Base-by-base conservation (phyloP, 1,140 invertebrate species). In the Cylas formicarius region DNA sequence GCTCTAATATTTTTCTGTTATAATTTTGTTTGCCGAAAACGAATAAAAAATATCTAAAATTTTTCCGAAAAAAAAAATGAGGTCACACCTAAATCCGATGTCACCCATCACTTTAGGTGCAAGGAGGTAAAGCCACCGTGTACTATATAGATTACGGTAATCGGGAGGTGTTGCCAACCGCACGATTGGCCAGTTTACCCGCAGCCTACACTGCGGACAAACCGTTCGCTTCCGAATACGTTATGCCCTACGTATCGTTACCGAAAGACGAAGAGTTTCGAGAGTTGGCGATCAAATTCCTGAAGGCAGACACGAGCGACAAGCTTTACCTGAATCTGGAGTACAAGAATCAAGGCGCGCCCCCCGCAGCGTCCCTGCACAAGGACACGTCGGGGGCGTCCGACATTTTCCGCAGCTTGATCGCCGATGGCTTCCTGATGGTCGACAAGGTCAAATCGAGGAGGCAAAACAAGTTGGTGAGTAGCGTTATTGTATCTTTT, bases 61-160 rank as follows among this genome's bases (percentile, higher is more conserved):
- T n/a, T n/a, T n/a, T n/a, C n/a, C n/a, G n/a, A n/a, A n/a, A n/a
- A n/a, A n/a, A n/a, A n/a, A n/a, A n/a, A n/a, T n/a, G n/a, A n/a
- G n/a, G n/a, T n/a, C n/a, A n/a, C n/a, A n/a, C n/a, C n/a, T n/a
- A n/a, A n/a, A n/a, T n/a, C n/a, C n/a, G n/a, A n/a, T n/a, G n/a
- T n/a, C n/a, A n/a, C n/a, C n/a, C n/a, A n/a, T n/a, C n/a, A 37
- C n/a, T 24, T n/a, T 31, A 48, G 45, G 38, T 48, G 26, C 26
- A 23, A 41, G 27, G 39, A 16, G 54, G 55, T 6, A 56, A 60
- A 23, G 53, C 53, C 1, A 42, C 37, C 22, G 52, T 62, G 11
- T 53, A 46, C 22, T 99, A 94, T 68, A 81, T 98, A 53, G 96
- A 99, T 68, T 99, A 96, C 67, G 96, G 96, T 51, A 99, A 99